Evolutionary conservation across 2,888 invertebrate genomes (phyloP), one percentile per base, ranked within the genome.

Genomic region (Julus scanicus): DNA sequence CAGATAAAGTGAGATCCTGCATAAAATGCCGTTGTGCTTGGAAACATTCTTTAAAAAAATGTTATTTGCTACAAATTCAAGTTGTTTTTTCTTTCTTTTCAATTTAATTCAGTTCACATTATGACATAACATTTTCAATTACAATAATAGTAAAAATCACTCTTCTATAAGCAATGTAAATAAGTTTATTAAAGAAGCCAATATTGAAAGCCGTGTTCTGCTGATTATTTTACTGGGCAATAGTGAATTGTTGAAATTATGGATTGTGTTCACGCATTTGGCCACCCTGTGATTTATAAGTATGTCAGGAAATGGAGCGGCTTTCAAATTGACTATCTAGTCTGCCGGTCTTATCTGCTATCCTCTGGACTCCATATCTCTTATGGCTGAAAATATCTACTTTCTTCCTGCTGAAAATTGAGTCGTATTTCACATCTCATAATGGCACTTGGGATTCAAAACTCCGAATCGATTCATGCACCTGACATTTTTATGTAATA

Each of bases 331-430:
- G 71, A 29, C 71, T 71, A 71, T 71, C 71, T 71, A 20, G 20
- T 71, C 71, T 5, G n/a, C 6, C 17, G 5, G 71, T 71, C 71
- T 71, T 71, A 71, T 71, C 71, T 71, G 1, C 71, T 29, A 71
- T 71, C 71, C 71, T 29, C 29, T 29, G 6, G 20, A 29, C 29
- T n/a, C 71, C 71, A 57, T 17, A 1, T 71, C 71, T 29, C 71
- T 71, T 29, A 9, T 71, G 71, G 71, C 29, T 71, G 20, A 8
- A 71, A 71, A 29, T 29, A 71, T n/a, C 71, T 71, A 4, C 20
- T n/a, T 71, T 71, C 29, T 71, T 71, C 71, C 71, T 29, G 71
- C 29, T 29, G 71, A 71, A 71, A 71, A 71, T 71, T 71, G 71
- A 71, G 71, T 71, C 71, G 29, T 71, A 71, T 71, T 71, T 71